Percentiles rank a stretch among this genome's conserved stretches.
These are phyloP conservation scores for Hormaphis cornu DNA, from an alignment of 1,140 invertebrate species.

Conservation along the genomic window DNA sequence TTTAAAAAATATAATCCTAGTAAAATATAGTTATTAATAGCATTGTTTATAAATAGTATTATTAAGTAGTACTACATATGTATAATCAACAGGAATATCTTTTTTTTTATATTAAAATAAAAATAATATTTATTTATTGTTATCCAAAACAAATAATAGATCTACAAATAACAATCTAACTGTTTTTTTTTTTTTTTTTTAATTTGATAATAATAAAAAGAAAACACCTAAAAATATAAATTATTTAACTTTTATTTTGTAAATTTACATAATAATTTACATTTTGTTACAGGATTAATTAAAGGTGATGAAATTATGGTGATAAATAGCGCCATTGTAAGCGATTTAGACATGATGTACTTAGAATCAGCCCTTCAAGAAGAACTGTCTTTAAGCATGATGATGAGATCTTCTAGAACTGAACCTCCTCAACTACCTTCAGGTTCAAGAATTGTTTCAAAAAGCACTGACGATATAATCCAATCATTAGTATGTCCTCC, in stretches of 20 bases:
- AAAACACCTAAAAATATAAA: not conserved
- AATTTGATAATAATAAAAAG: too few species aligned
- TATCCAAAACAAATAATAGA: not conserved
- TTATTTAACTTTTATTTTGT: not conserved
- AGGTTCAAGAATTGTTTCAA: slow-evolving; percentile 49
- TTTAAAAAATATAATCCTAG: too few species aligned
- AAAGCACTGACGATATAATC: slow-evolving; percentile 84
- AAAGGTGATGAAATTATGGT: slow-evolving; percentile 98
- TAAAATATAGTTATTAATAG: too few species aligned
- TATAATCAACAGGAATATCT: too few species aligned
- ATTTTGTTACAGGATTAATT: slow-evolving; percentile 65
- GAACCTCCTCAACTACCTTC: slow-evolving; percentile 76
- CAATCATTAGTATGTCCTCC: slow-evolving; percentile 91
- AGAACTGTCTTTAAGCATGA: slow-evolving; percentile 89
- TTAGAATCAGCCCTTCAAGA: slow-evolving; percentile 91
- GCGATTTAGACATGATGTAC: slow-evolving; percentile 98
- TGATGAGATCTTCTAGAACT: slow-evolving; percentile 91
- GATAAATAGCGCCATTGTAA: slow-evolving; percentile 94
- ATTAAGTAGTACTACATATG: too few species aligned
- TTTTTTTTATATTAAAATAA: not conserved
- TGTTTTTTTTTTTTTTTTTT: too few species aligned
- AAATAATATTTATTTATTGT: not conserved
- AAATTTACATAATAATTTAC: not conserved
- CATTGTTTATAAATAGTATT: too few species aligned
- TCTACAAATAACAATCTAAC: too few species aligned